Evolutionary conservation across 1,140 invertebrate genomes (phyloP), one percentile per base, ranked within the genome.

Genomic region (Mamestra configurata): DNA sequence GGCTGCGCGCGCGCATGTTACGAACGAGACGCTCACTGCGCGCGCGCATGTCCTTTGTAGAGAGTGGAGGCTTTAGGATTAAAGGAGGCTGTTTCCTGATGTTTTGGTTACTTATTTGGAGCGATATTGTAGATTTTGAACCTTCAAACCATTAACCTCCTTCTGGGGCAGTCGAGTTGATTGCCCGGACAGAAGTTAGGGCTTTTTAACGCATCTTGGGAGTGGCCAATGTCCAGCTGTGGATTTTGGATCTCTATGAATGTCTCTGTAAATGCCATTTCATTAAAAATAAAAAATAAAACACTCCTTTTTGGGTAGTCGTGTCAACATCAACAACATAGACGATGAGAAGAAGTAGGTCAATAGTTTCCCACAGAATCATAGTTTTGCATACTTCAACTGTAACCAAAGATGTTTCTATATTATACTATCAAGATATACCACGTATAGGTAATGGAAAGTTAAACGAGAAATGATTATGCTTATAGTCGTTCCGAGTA

Each of bases 1-100:
- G 64, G 20, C 40, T 68, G 64, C 40, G 64, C 11, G 20, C n/a
- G 40, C 20, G 40, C 64, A 68, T 66, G 22, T n/a, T n/a, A n/a
- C 64, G 64, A 68, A 20, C 53, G 53, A n/a, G 43, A 68, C 40
- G 64, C 64, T 68, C 64, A 68, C 64, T 31, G 64, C 31, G 11
- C 37, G 27, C 27, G 27, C 27, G 27, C 5, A 27, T 49, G 64
- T 68, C 64, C 64, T 68, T 68, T 68, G n/a, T 43, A 43, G 57
- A 15, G 13, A 18, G 1, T 18, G 31, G 46, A 49, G n/a, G 37
- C 18, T 49, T 46, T 27, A n/a, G 57, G 24, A n/a, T 61, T 35
- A n/a, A n/a, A 61, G 15, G 27, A 6, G 49, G 27, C 2, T 35
- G 57, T 61, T 61, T 61, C 57, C 57, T 59, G 55, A 11, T 57